Evolutionary conservation across 92 coral and sea anemone species (phyloP).

Genomic region (Pocillopora meandrina): DNA sequence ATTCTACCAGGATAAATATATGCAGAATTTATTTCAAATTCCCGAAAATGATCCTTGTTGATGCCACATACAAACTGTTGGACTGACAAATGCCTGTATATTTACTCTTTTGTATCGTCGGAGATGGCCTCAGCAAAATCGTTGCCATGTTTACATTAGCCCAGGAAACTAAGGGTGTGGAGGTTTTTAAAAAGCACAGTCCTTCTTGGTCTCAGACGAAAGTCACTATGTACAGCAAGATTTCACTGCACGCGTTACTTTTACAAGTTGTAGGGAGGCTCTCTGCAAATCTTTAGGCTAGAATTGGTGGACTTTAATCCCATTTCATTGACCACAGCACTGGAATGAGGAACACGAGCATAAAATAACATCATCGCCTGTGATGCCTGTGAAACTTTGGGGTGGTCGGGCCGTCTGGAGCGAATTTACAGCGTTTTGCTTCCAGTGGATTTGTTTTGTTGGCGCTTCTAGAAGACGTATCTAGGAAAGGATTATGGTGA

Average conservation of each 20-base stretch:
- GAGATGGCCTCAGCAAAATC: constrained; percentile 52
- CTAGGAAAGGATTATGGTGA: no score
- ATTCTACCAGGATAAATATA: constrained; percentile 50
- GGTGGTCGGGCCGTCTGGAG: no score
- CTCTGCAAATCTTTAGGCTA: no score
- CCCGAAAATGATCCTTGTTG: constrained; percentile 41
- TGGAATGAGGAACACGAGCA: no score
- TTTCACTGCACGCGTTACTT: constrained; percentile 64
- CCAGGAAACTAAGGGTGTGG: constrained; percentile 55
- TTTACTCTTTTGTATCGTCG: constrained; percentile 41
- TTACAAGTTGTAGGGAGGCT: constrained; percentile 13
- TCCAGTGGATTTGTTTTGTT: no score
- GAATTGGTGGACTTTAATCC: no score
- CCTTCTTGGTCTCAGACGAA: constrained; percentile 15
- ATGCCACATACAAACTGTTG: constrained; percentile 54
- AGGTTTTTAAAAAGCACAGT: constrained; percentile 43
- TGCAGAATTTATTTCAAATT: constrained; percentile 34
- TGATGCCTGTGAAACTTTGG: no score
- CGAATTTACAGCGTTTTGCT: no score
- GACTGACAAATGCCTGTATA: constrained; percentile 54
- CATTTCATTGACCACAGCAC: no score
- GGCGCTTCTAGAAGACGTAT: no score
- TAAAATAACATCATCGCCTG: no score
- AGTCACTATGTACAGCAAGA: constrained; percentile 58
- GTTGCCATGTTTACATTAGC: constrained; percentile 50